Percentiles rank a stretch among this genome's conserved stretches.
Conservation (phyloP, 2,113 vertebrate species). For the Mesitornis unicolor region DNA sequence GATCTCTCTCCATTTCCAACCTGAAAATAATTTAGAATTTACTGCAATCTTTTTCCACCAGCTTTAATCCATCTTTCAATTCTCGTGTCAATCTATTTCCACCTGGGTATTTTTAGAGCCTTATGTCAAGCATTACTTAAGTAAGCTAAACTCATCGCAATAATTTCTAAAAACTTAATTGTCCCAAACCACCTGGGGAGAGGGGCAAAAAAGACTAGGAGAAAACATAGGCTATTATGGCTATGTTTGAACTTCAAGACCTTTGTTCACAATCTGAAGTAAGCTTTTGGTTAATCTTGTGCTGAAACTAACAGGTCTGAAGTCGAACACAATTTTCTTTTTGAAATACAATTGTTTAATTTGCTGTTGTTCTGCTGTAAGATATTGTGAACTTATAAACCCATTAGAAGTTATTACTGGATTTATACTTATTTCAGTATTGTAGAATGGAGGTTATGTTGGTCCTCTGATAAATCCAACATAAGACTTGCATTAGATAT, state of each 20-base stretch:
- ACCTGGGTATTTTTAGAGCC: background rate
- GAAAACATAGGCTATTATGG: background rate
- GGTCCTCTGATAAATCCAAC: background rate
- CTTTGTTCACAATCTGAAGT: background rate
- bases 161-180: background rate
- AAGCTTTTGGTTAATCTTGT: background rate
- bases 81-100: background rate
- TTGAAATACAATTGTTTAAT: background rate
- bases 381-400: background rate
- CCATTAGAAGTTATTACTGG: background rate
- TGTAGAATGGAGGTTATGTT: background rate
- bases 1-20: background rate
- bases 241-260: background rate
- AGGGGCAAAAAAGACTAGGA: background rate
- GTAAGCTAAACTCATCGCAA: background rate
- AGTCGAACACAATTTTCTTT: background rate
- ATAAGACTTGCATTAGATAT: background rate
- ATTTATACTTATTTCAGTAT: background rate
- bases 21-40: background rate
- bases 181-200: accelerated
- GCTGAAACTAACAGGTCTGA: background rate
- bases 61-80: background rate
- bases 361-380: background rate
- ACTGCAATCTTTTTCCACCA: background rate
- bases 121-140: background rate